Evolutionary conservation across 2,797 vertebrate genomes (phyloP), one percentile per base, ranked within the genome.

Genomic region (Eidolon dupreanum): DNA sequence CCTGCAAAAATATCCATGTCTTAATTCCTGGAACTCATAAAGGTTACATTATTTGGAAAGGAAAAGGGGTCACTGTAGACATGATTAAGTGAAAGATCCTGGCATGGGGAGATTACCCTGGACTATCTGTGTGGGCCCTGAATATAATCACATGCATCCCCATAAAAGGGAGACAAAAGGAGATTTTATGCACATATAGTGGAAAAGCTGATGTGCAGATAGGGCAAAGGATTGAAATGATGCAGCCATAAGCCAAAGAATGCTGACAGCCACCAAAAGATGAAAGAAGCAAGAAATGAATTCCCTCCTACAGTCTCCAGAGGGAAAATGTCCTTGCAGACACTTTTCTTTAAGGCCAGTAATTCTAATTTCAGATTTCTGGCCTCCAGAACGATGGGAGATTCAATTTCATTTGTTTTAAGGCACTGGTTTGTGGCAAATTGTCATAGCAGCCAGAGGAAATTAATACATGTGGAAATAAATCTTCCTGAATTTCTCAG

Each of bases 381-480:
- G 77, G 59, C 33, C 38, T 95, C 49, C 17, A 86, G 33, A 90
- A 36, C 13, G n/a, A 36, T 16, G 57, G 79, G 68, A 94, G 46
- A 96, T 82, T 77, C 90, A 73, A 78, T 71, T 38, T 66, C 41
- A 95, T 89, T 96, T 97, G 43, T 95, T 83, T 95, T 66, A 66
- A 63, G 63, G 7, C 88, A 83, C 57, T 19, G 55, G 38, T 49
- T 89, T 82, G 31, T 77, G 36, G 74, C 57, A 92, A 28, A 92
- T 66, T 59, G 10, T 82, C 59, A 88, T 28, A 88, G 10, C 11
- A 38, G 46, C 24, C 73, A 82, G 15, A 88, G 78, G 68, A 95
- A 93, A 75, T 93, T 70, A 81, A 84, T 73, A 36, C 26, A 73
- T 8, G 4, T 36, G 24, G 22, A 94, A 83, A 93, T 57, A 86